Conservation (phyloP, 2,113 vertebrate genomes). For the Pygoscelis antarcticus region DNA sequence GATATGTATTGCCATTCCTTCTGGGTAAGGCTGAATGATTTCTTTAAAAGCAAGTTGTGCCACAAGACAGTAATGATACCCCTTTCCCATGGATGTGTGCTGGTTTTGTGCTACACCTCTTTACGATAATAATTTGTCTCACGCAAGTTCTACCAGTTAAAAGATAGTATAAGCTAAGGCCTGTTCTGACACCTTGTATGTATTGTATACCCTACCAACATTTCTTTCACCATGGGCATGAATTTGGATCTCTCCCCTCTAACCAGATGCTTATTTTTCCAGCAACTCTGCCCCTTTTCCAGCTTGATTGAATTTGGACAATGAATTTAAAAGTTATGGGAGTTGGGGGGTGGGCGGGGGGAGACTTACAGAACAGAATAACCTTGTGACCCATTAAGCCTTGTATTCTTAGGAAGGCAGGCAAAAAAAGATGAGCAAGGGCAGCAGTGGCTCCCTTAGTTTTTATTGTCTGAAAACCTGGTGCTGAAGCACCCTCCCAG, state of each 20-base stretch:
- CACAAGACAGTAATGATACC: background rate
- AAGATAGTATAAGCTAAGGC: background rate
- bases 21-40: background rate
- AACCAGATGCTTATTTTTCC: background rate
- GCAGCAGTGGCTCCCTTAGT: background rate
- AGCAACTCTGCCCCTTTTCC: background rate
- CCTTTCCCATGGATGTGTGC: background rate
- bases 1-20: background rate
- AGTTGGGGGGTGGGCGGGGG: rapidly evolving
- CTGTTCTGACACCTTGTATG: background rate
- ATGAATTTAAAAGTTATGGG: background rate
- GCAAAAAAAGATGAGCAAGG: background rate
- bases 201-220: background rate
- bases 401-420: background rate
- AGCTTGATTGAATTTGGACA: background rate
- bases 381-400: background rate
- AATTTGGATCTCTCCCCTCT: background rate
- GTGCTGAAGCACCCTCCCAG: background rate
- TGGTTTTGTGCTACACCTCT: background rate
- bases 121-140: background rate
- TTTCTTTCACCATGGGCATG: background rate
- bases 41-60: background rate
- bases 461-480: background rate
- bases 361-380: background rate
- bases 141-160: background rate